These are phyloP conservation scores for Vireo altiloquus DNA, from an alignment of 2,113 vertebrate species.

Conservation along the genomic window DNA sequence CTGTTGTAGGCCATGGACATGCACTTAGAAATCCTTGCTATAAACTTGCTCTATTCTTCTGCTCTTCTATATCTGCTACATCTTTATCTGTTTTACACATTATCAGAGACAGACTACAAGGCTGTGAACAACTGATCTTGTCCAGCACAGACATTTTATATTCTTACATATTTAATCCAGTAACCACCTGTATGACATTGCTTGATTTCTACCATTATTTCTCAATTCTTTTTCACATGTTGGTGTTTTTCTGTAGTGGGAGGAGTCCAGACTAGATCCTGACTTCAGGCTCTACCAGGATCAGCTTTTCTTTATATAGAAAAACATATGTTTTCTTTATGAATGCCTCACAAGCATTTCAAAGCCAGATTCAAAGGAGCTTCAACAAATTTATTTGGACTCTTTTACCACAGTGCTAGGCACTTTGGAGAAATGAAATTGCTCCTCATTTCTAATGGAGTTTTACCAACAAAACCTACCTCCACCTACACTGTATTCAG, in stretches of 20 bases:
- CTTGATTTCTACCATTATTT: background rate
- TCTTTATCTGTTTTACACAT: background rate
- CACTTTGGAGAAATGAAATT: background rate
- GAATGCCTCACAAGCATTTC: background rate
- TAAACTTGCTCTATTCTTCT: background rate
- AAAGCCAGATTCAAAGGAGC: background rate
- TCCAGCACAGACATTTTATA: background rate
- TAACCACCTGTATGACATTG: background rate
- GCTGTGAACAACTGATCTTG: background rate
- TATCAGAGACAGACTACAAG: background rate
- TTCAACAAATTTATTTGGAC: background rate
- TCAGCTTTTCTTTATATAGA: background rate
- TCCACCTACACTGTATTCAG: background rate
- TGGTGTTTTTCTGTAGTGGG: background rate
- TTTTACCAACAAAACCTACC: background rate
- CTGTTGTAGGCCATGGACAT: fast-evolving
- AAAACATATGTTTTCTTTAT: background rate
- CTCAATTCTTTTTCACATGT: background rate
- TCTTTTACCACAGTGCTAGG: background rate
- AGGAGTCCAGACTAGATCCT: background rate
- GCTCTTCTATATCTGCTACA: background rate
- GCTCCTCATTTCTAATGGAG: background rate
- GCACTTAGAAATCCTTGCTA: background rate
- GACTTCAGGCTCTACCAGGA: background rate
- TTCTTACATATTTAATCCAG: background rate